A percentile compares a stretch with the other conserved stretches of the same genome.
These are phyloP conservation scores for Sarcoramphus papa DNA, from an alignment of 2,797 vertebrate species.

Conservation along the genomic window DNA sequence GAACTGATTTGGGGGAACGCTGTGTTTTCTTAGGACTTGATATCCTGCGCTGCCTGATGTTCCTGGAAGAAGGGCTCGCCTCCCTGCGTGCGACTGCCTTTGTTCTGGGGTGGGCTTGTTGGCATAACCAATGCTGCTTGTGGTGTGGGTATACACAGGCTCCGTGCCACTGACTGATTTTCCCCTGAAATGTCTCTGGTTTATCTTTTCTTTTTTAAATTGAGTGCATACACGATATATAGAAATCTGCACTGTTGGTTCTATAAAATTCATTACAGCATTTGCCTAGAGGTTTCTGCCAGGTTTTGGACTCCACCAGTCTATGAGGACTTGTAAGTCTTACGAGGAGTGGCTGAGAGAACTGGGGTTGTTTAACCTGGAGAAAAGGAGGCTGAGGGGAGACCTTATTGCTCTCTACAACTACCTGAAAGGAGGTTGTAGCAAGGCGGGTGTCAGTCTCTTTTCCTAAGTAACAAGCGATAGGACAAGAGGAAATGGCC, in stretches of 20 bases:
- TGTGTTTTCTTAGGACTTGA: neutral
- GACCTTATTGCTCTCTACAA: neutral
- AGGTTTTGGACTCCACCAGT: neutral
- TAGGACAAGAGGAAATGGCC: too few species aligned
- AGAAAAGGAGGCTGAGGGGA: neutral
- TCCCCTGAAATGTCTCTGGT: neutral
- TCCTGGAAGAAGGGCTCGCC: neutral
- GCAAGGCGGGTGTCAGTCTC: too few species aligned
- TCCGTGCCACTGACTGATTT: neutral
- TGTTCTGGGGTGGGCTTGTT: conserved; percentile 18
- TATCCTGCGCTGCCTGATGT: neutral
- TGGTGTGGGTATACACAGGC: neutral
- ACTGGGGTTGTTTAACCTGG: neutral
- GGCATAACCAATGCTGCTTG: fast-evolving
- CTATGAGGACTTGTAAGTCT: neutral
- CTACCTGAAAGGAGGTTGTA: too few species aligned
- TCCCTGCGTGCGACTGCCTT: neutral
- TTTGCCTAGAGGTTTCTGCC: neutral
- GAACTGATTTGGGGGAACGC: neutral
- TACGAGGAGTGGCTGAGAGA: neutral
- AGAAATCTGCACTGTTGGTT: neutral
- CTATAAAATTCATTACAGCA: neutral
- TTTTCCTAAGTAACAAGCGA: too few species aligned
- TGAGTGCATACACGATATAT: neutral
- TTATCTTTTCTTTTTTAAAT: neutral